Evolutionary conservation across 2,888 invertebrate species (phyloP).

Genomic region (Phrixothrix hirtus): DNA sequence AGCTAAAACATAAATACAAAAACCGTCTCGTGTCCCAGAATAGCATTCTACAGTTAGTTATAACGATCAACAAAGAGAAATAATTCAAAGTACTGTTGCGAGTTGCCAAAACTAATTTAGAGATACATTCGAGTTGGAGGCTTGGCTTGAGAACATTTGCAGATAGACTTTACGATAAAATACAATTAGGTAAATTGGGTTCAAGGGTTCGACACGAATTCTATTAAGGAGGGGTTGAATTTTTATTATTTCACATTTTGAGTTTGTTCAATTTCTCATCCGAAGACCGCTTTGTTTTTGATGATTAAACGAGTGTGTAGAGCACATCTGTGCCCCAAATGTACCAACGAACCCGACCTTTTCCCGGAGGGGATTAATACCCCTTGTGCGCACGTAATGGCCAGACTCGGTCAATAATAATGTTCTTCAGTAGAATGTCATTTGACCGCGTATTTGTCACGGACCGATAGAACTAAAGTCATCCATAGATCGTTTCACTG

Average conservation of each 20-base stretch:
- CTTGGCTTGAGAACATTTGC: constrained; percentile 28
- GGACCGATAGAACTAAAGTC: constrained; percentile 17
- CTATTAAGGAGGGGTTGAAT: constrained; percentile 20
- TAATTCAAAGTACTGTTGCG: constrained; percentile 29
- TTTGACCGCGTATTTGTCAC: constrained; percentile 26
- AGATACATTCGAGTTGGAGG: constrained; percentile 27
- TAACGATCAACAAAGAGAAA: constrained; percentile 26
- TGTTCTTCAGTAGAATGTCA: constrained; percentile 19
- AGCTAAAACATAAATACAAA: constrained; percentile 15
- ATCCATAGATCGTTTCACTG: constrained; percentile 15
- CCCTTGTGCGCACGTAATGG: constrained; percentile 16
- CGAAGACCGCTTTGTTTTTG: constrained; percentile 8
- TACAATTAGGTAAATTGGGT: constrained; percentile 30
- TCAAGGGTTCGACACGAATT: constrained; percentile 26
- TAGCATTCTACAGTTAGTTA: constrained; percentile 25
- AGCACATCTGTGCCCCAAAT: constrained; percentile 7
- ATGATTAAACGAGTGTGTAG: constrained; percentile 7
- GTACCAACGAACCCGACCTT: background rate
- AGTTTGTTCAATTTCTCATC: background rate
- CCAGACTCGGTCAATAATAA: constrained; percentile 16
- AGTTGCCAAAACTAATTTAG: constrained; percentile 31
- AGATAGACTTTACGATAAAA: constrained; percentile 29
- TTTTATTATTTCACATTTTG: constrained; percentile 16
- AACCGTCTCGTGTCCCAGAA: constrained; percentile 6
- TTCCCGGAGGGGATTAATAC: constrained; percentile 13